Evolutionary conservation across 2,888 invertebrate species (phyloP).

Genomic region (Boloria selene): DNA sequence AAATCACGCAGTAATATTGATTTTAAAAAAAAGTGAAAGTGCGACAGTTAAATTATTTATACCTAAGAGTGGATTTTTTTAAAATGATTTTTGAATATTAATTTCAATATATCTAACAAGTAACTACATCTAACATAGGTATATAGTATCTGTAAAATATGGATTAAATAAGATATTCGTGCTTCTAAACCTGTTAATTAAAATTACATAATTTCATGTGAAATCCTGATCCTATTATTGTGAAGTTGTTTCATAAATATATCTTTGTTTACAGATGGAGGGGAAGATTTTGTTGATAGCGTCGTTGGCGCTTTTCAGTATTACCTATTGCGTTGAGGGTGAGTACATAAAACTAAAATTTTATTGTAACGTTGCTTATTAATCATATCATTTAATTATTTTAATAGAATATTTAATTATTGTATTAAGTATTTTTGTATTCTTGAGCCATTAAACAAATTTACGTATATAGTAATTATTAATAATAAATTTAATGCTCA

Average conservation of each 20-base stretch:
- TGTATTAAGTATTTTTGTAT: too few species aligned
- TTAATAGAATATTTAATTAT: too few species aligned
- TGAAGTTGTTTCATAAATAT: conserved; percentile 17
- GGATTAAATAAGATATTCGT: too few species aligned
- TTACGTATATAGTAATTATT: too few species aligned
- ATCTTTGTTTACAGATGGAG: conserved; percentile 64
- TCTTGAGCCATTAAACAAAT: too few species aligned
- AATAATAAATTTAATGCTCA: too few species aligned
- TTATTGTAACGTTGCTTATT: neutral
- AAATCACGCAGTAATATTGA: conserved; percentile 9
- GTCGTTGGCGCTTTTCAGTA: conserved; percentile 66
- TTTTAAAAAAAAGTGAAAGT: conserved; percentile 24
- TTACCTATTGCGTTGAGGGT: conserved; percentile 62
- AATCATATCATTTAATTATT: neutral
- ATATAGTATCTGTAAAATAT: too few species aligned
- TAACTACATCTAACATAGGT: too few species aligned
- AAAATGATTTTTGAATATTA: neutral
- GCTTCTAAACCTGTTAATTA: too few species aligned
- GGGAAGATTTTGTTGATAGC: conserved; percentile 61
- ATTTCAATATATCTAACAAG: neutral
- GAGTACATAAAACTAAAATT: conserved; percentile 40
- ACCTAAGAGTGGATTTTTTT: neutral
- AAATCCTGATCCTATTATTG: too few species aligned
- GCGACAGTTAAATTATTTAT: neutral
- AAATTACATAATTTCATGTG: neutral